A percentile compares a stretch with the other conserved stretches of the same genome.
Evolutionary conservation across 2,113 vertebrate genomes (phyloP).

Genomic region (Pleuronectes platessa): DNA sequence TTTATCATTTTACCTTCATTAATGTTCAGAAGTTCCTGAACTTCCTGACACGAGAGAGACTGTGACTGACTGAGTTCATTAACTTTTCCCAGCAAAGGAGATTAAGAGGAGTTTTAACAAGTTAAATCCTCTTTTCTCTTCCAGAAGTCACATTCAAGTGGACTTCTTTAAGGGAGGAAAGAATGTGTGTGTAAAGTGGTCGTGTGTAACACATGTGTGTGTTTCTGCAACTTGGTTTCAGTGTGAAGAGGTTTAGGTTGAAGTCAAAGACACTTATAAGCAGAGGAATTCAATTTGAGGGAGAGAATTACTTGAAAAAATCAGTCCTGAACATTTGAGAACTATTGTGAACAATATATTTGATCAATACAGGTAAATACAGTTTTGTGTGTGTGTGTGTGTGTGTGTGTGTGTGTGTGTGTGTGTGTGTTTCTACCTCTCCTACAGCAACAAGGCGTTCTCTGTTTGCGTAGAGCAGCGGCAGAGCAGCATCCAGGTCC

Average conservation of each 20-base stretch:
- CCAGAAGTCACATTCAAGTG: slow-evolving; percentile 5
- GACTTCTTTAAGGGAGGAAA: too few relatives aligned
- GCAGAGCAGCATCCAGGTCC: slow-evolving; percentile 70
- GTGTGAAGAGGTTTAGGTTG: too few relatives aligned
- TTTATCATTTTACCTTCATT: too few relatives aligned
- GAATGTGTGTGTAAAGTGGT: neutral
- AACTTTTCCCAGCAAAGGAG: neutral
- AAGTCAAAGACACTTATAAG: too few relatives aligned
- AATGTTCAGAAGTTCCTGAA: too few relatives aligned
- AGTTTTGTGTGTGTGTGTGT: too few relatives aligned
- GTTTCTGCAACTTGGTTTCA: neutral
- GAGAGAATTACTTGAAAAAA: neutral
- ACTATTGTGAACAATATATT: too few relatives aligned
- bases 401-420: neutral
- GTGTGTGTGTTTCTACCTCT: slow-evolving; percentile 49
- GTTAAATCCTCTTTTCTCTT: slow-evolving; percentile 38
- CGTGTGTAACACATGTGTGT: neutral
- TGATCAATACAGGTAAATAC: too few relatives aligned
- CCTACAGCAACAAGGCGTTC: slow-evolving; percentile 63
- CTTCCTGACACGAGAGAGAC: neutral
- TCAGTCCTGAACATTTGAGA: too few relatives aligned
- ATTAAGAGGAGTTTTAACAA: slow-evolving; percentile 32
- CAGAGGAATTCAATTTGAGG: too few relatives aligned
- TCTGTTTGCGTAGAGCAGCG: slow-evolving; percentile 66
- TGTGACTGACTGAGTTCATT: slow-evolving; percentile 1